A percentile compares a stretch with the other conserved stretches of the same genome.
These are phyloP conservation scores for Helicoverpa zea DNA, from an alignment of 1,140 invertebrate species.

Conservation along the genomic window DNA sequence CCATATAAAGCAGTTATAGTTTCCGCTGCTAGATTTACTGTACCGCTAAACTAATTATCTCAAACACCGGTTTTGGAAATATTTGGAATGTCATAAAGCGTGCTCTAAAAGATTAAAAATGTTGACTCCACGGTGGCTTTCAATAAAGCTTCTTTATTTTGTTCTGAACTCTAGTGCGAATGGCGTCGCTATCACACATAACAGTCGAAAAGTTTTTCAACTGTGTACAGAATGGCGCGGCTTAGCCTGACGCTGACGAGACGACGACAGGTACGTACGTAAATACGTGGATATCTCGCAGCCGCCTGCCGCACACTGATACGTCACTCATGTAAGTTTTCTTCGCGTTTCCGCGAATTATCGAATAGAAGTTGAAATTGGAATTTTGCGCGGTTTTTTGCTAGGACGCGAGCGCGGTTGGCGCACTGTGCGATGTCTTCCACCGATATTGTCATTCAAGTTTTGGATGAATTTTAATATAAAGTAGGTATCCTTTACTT, in stretches of 20 bases:
- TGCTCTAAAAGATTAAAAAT: constrained; percentile 20
- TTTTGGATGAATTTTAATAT: constrained; percentile 45
- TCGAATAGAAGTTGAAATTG: constrained; percentile 61
- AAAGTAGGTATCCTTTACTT: constrained; percentile 38
- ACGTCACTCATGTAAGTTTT: constrained; percentile 75
- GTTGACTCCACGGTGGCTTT: constrained; percentile 12
- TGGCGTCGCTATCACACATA: constrained; percentile 56
- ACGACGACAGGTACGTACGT: constrained; percentile 56
- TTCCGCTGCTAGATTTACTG: constrained; percentile 1
- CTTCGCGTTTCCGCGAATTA: constrained; percentile 61
- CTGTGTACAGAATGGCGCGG: constrained; percentile 58
- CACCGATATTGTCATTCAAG: constrained; percentile 43
- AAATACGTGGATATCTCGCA: constrained; percentile 60
- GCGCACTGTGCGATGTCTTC: constrained; percentile 38
- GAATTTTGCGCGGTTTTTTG: constrained; percentile 54
- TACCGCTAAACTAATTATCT: constrained; percentile 12
- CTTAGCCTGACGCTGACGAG: constrained; percentile 64
- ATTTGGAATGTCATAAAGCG: neutral
- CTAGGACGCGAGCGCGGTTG: constrained; percentile 10
- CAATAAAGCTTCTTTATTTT: constrained; percentile 39
- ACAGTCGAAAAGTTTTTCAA: constrained; percentile 72
- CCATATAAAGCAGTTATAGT: neutral
- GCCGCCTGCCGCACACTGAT: constrained; percentile 65
- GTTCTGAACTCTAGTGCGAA: constrained; percentile 55
- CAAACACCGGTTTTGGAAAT: neutral